phyloP scores from a whole-genome alignment of 64 coral and sea anemone genomes.

The Orbicella faveolata region DNA sequence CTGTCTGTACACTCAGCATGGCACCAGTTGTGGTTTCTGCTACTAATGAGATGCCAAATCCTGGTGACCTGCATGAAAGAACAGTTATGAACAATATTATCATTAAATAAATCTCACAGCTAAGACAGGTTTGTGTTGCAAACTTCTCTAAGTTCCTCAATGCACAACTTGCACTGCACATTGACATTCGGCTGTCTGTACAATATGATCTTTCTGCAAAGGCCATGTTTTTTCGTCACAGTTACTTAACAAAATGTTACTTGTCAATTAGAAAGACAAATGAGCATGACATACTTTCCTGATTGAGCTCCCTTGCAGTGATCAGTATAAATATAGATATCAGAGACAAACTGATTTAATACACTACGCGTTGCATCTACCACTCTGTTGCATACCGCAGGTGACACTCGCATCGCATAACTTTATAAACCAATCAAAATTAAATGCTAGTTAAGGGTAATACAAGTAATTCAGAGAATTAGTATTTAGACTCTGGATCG shows the following conservation, averaged over 20 bases:
- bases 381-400: slow-evolving; percentile 91
- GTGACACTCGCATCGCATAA: slow-evolving; percentile 94
- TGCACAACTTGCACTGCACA: too few relatives aligned
- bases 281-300: slow-evolving; percentile 79
- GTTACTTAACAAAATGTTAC: too few relatives aligned
- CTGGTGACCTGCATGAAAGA: slow-evolving; percentile 68
- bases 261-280: not conserved
- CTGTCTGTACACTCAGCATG: slow-evolving; percentile 78
- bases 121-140: not conserved
- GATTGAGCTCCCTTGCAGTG: slow-evolving; percentile 92
- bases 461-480: not conserved
- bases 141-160: too few relatives aligned
- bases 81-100: not conserved
- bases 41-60: slow-evolving; percentile 92
- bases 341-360: slow-evolving; percentile 93
- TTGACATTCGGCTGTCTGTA: too few relatives aligned
- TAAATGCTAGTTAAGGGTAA: slow-evolving; percentile 22
- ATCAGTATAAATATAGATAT: slow-evolving; percentile 99
- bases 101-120: too few relatives aligned
- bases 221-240: too few relatives aligned
- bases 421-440: slow-evolving; percentile 20
- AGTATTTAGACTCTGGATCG: too few relatives aligned
- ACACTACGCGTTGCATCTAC: slow-evolving; percentile 86
- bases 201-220: too few relatives aligned
- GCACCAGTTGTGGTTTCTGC: slow-evolving; percentile 95